A percentile compares a stretch with the other conserved stretches of the same genome.
Evolutionary conservation across 2,113 vertebrate genomes (phyloP).

Genomic region (Gopherus flavomarginatus): DNA sequence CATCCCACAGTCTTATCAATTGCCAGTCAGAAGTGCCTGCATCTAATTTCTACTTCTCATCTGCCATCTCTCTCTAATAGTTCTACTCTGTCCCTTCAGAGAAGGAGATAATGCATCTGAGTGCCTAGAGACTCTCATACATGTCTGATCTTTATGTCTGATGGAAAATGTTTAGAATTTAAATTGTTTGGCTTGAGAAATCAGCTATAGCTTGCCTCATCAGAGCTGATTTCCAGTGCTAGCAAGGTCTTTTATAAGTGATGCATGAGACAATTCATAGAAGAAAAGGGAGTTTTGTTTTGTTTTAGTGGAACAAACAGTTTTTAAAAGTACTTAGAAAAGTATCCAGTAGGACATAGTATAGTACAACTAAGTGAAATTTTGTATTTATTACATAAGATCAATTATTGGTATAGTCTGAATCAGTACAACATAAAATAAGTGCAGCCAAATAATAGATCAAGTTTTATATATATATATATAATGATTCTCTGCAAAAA

Average conservation of each 20-base stretch:
- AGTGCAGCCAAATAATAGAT: neutral
- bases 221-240: neutral
- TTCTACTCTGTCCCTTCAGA: constrained; percentile 24
- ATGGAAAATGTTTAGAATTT: constrained; percentile 41
- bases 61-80: constrained; percentile 11
- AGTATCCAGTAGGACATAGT: neutral
- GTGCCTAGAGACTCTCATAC: constrained; percentile 35
- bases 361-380: neutral
- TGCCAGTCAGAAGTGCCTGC: constrained; percentile 1
- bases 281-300: neutral
- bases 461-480: neutral
- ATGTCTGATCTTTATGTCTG: constrained; percentile 57
- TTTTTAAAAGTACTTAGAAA: neutral
- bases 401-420: neutral
- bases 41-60: constrained; percentile 38
- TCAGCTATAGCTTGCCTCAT: neutral
- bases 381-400: neutral
- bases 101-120: neutral
- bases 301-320: neutral
- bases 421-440: neutral
- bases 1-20: neutral
- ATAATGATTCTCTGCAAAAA: neutral
- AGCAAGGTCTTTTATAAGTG: neutral
- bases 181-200: constrained; percentile 14
- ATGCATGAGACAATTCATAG: neutral